Evolutionary conservation across 2,797 vertebrate genomes (phyloP).

Genomic region (Melanotaenia nigrans): DNA sequence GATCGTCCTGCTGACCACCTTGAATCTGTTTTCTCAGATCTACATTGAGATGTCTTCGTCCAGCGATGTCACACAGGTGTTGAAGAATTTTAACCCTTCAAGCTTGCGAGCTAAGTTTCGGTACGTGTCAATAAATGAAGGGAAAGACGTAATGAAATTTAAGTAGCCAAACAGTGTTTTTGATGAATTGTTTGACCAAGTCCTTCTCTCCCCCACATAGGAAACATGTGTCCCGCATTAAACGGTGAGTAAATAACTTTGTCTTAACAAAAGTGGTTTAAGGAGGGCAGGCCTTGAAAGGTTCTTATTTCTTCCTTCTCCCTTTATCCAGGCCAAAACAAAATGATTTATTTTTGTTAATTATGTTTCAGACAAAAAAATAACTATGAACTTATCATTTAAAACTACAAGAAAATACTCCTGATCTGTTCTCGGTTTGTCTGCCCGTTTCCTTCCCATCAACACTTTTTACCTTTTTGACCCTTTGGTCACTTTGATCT

Average conservation of each 20-base stretch:
- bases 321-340: no score
- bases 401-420: no score
- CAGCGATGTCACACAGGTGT: slow-evolving; percentile 19
- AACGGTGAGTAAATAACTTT: slow-evolving; percentile 14
- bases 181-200: neutral
- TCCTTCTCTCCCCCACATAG: slow-evolving; percentile 1
- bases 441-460: no score
- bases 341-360: no score
- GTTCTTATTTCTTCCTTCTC: no score
- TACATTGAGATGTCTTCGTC: slow-evolving; percentile 75
- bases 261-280: neutral
- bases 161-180: no score
- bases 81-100: neutral
- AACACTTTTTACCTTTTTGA: no score
- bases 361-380: no score
- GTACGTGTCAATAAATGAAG: slow-evolving; percentile 22
- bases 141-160: no score
- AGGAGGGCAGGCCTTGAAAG: no score
- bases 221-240: neutral
- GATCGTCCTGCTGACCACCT: neutral
- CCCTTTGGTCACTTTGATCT: neutral
- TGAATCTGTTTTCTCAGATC: slow-evolving; percentile 53
- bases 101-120: fast-evolving
- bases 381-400: no score
- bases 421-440: no score